Evolutionary conservation across 1,140 invertebrate genomes (phyloP).

Genomic region (Samia ricini): DNA sequence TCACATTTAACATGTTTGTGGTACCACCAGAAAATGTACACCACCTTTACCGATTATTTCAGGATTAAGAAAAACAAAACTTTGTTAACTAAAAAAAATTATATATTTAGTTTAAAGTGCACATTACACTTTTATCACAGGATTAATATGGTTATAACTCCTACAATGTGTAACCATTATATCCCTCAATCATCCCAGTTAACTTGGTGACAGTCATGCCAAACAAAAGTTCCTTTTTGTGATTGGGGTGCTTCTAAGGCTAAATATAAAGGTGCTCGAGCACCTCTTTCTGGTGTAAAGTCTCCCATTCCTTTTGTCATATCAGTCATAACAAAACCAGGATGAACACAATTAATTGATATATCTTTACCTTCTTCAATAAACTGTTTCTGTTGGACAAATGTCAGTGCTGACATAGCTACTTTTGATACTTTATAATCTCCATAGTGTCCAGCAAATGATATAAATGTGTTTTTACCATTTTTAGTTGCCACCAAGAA

Average conservation of each 20-base stretch:
- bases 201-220: constrained; percentile 73
- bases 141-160: constrained; percentile 42
- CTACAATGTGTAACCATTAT: constrained; percentile 44
- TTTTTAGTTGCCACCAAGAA: constrained; percentile 65
- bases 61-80: constrained; percentile 19
- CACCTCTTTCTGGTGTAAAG: constrained; percentile 83
- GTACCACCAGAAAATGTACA: neutral
- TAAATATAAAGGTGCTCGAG: constrained; percentile 65
- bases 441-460: constrained; percentile 79
- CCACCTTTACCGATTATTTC: neutral
- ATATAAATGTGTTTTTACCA: constrained; percentile 75
- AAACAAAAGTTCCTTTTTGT: constrained; percentile 73
- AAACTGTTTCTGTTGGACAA: constrained; percentile 83
- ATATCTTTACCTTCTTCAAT: constrained; percentile 79
- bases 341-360: constrained; percentile 84
- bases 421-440: constrained; percentile 87
- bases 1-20: neutral
- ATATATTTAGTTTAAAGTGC: constrained; percentile 63
- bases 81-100: constrained; percentile 45
- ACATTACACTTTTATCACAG: constrained; percentile 72
- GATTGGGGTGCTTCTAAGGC: constrained; percentile 69
- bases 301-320: constrained; percentile 86
- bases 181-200: constrained; percentile 74
- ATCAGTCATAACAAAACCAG: constrained; percentile 86
- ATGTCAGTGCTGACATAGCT: constrained; percentile 82